Evolutionary conservation across 2,797 vertebrate species (phyloP).

Genomic region (Peromyscus nudipes): DNA sequence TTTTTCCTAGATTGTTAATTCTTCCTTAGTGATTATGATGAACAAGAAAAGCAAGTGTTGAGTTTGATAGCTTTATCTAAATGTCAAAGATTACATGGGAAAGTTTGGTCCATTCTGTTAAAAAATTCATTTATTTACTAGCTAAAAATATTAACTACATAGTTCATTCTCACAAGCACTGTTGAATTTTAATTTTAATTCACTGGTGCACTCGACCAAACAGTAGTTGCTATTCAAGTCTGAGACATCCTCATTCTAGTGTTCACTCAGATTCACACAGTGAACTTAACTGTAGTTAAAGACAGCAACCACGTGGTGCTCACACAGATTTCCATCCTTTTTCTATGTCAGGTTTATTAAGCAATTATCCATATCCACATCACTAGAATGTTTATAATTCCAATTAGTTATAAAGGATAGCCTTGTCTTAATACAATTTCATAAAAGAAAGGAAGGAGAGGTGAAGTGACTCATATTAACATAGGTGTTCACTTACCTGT

Average conservation of each 20-base stretch:
- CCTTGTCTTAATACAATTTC: not conserved
- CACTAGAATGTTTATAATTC: not conserved
- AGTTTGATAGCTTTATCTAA: not conserved
- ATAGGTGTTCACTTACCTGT: not conserved
- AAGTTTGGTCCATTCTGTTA: not conserved
- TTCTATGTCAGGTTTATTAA: not conserved
- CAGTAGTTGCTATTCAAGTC: not conserved
- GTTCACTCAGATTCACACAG: not conserved
- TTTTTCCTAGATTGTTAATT: slow-evolving; percentile 11
- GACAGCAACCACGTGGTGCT: not conserved
- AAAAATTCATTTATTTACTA: not conserved
- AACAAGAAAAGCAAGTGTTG: not conserved
- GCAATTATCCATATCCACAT: not conserved
- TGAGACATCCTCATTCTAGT: not conserved
- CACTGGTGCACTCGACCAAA: not conserved
- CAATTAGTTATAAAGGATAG: not conserved
- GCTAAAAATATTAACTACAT: not conserved
- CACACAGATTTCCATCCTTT: not conserved
- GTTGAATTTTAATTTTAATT: not conserved
- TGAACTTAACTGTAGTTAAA: not conserved
- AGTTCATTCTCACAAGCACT: slow-evolving; percentile 6
- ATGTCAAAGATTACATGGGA: slow-evolving; percentile 4
- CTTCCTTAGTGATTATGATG: not conserved
- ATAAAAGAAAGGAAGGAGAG: not conserved
- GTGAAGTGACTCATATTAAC: not conserved